phyloP scores from a whole-genome alignment of 1,140 invertebrate species.

The Halotydeus destructor region DNA sequence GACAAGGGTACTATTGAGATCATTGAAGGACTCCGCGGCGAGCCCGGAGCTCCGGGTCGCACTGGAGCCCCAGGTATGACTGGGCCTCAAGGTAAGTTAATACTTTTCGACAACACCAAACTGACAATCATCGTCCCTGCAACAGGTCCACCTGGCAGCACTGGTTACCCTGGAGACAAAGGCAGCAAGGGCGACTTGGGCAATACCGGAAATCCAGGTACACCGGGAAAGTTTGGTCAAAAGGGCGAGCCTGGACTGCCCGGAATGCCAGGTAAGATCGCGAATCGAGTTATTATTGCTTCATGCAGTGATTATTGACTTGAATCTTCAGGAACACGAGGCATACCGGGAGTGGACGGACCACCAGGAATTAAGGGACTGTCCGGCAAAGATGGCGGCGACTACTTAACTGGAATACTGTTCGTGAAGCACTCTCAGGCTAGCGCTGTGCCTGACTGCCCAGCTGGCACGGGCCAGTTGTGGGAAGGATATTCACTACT shows the following conservation, averaged over 20 bases:
- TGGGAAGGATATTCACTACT: conserved; percentile 93
- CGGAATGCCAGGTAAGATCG: conserved; percentile 7
- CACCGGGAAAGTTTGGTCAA: conserved; percentile 17
- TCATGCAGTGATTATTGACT: no score
- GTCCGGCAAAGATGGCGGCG: conserved; percentile 16
- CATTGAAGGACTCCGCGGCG: conserved; percentile 3
- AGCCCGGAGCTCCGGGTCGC: conserved; percentile 15
- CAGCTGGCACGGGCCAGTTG: conserved; percentile 50
- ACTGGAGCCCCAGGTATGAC: no score
- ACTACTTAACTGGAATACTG: conserved; percentile 2
- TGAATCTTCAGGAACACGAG: no score
- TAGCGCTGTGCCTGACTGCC: conserved; percentile 60
- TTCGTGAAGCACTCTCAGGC: conserved; percentile 63
- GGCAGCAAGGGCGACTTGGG: no score
- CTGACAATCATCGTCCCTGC: neutral
- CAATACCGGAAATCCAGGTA: conserved; percentile 21
- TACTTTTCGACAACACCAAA: neutral
- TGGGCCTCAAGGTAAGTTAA: no score
- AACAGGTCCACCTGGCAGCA: no score
- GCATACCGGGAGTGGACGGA: conserved; percentile 18
- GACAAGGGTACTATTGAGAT: no score
- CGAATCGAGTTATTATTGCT: neutral
- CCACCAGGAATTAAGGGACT: conserved; percentile 17
- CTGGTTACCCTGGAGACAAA: no score
- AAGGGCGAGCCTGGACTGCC: conserved; percentile 18